Evolutionary conservation across 1,140 invertebrate genomes (phyloP), one percentile per base, ranked within the genome.

Genomic region (Hycleus phaleratus): DNA sequence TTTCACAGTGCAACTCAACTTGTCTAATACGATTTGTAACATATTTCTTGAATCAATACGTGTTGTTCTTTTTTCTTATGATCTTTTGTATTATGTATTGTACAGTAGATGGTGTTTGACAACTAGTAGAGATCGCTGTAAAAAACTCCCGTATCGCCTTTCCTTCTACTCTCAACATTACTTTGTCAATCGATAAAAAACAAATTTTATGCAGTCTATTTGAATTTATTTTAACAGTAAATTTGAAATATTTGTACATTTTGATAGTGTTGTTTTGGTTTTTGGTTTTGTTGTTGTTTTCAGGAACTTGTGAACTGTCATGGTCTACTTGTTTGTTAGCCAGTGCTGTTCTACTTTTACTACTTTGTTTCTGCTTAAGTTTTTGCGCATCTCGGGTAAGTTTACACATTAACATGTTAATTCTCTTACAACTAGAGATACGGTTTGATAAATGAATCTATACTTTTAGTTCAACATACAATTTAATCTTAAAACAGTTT

Each of bases 271-370:
- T n/a, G 10, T n/a, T 42, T 42, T n/a, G 9, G 1, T 32, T 32
- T 32, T 32, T 32, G 4, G 0, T 32, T 4, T 32, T 32, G 32
- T 32, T 32, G 32, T 62, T 69, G 64, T 66, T 78, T 77, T 55
- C 76, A 84, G 83, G 82, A 46, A 79, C 77, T 38, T 84, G 83
- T 64, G 76, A 79, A 54, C 68, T 84, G 51, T 83, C 80, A 40
- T 84, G 81, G 81, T 82, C 82, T n/a, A 79, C 78, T 58, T 81
- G 83, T 73, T 72, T 82, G 55, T 67, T 83, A 54, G 71, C 75
- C n/a, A 73, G 74, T 32, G 76, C 79, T 4, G 78, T 82, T 56
- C 73, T 74, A 5, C 66, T 81, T 24, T 73, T 82, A 58, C 68
- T 82, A 63, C 64, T 82, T 10, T 82, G 81, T 71, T 82, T 82